Conservation (phyloP, 2,888 invertebrate species). For the Dastarcus helophoroides region DNA sequence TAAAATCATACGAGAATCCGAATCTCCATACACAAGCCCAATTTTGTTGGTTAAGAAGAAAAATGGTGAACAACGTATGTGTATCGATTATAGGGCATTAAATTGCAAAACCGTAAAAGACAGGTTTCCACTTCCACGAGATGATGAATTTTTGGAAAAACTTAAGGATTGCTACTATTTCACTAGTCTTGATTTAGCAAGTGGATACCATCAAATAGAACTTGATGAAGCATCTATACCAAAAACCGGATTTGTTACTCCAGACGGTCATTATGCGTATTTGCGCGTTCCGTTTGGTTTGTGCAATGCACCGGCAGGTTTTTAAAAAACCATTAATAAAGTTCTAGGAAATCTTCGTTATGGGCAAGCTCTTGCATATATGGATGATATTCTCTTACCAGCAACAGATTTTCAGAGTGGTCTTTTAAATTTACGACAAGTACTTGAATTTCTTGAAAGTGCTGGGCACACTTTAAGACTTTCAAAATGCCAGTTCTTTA, state of each 20-base stretch:
- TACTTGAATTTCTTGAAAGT: background rate
- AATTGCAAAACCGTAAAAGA: conserved; percentile 26
- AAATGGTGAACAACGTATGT: conserved; percentile 19
- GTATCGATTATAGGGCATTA: conserved; percentile 23
- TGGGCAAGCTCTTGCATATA: too few species aligned
- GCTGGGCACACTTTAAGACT: conserved; percentile 6
- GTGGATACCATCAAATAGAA: conserved; percentile 25
- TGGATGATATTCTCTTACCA: conserved; percentile 4
- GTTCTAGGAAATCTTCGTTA: too few species aligned
- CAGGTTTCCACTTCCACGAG: conserved; percentile 24
- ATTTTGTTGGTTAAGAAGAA: conserved; percentile 15
- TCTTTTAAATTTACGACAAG: background rate
- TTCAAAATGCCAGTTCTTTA: conserved; percentile 5
- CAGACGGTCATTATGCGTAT: too few species aligned
- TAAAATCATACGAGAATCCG: conserved; percentile 18
- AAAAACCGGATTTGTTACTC: too few species aligned
- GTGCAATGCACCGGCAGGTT: too few species aligned
- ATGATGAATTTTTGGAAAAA: conserved; percentile 23
- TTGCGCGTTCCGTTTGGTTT: too few species aligned
- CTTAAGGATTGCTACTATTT: conserved; percentile 21
- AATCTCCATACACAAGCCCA: conserved; percentile 20
- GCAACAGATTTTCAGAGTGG: background rate
- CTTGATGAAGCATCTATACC: conserved; percentile 17
- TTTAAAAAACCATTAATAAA: too few species aligned
- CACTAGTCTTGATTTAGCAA: conserved; percentile 23